Percentiles rank a stretch among this genome's conserved stretches.
phyloP scores from a whole-genome alignment of 2,113 vertebrate species.

The Isichthys henryi region DNA sequence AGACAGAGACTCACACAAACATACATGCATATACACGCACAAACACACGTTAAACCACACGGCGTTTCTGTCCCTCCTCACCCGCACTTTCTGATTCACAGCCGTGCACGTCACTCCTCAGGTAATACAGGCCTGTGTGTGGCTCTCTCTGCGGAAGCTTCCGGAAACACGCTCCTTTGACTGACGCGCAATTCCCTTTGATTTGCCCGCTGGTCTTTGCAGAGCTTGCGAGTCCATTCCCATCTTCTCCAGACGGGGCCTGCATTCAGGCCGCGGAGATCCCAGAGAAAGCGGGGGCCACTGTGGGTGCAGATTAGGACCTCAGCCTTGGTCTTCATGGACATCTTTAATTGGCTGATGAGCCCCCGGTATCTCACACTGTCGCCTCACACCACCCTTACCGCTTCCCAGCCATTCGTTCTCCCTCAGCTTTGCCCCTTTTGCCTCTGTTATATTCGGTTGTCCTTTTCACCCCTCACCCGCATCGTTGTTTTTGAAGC shows the following conservation, averaged over 20 bases:
- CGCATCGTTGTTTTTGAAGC: neutral
- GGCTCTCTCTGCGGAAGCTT: neutral
- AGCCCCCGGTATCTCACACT: neutral
- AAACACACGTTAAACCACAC: neutral
- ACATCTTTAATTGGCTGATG: neutral
- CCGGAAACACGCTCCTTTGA: neutral
- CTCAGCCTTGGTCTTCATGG: neutral
- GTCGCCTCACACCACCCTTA: neutral
- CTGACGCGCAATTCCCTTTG: neutral
- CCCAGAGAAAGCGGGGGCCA: neutral
- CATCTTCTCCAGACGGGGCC: neutral
- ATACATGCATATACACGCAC: neutral
- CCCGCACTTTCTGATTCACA: neutral
- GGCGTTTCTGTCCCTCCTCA: neutral
- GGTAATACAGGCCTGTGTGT: neutral
- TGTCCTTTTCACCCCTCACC: neutral
- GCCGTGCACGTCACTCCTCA: neutral
- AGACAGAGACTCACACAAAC: neutral
- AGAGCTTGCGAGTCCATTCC: neutral
- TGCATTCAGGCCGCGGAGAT: neutral
- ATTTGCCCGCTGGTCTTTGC: neutral
- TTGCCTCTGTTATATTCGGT: neutral
- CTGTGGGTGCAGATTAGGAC: neutral
- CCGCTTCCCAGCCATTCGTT: neutral
- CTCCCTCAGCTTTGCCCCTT: neutral